Evolutionary conservation across 1,140 invertebrate genomes (phyloP).

Genomic region (Scylla paramamosain): DNA sequence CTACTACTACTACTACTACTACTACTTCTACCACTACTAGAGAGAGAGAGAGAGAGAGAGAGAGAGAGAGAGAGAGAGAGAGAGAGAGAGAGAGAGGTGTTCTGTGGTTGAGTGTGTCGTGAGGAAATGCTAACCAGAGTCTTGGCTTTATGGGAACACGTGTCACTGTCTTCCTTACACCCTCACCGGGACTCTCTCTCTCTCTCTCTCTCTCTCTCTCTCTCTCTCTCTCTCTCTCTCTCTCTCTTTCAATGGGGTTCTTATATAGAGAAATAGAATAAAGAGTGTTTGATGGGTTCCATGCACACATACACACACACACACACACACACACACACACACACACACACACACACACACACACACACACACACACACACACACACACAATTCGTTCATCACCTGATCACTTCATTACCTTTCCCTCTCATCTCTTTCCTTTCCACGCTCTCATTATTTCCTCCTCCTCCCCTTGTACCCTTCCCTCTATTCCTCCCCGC

Average conservation of each 20-base stretch:
- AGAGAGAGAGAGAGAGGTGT: slow-evolving; percentile 33
- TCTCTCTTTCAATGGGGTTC: not conserved
- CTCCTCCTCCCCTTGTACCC: not conserved
- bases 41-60: not conserved
- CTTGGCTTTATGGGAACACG: not conserved
- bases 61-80: not conserved
- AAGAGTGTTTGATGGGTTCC: not conserved
- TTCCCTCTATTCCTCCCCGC: slow-evolving; percentile 16
- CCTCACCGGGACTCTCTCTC: not conserved
- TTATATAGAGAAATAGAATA: no score
- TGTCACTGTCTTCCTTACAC: not conserved
- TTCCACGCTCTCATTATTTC: not conserved
- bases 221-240: slow-evolving; percentile 7
- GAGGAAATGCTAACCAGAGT: not conserved
- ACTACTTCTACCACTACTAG: no score
- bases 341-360: not conserved
- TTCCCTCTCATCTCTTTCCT: not conserved
- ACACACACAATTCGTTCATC: not conserved
- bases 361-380: slow-evolving; percentile 34
- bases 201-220: not conserved
- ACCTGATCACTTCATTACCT: not conserved
- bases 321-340: not conserved
- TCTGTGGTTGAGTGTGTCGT: not conserved
- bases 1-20: not conserved
- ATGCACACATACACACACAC: not conserved